A percentile compares a stretch with the other conserved stretches of the same genome.
Evolutionary conservation across 2,113 vertebrate species (phyloP).

Genomic region (Chaenogobius annularis): DNA sequence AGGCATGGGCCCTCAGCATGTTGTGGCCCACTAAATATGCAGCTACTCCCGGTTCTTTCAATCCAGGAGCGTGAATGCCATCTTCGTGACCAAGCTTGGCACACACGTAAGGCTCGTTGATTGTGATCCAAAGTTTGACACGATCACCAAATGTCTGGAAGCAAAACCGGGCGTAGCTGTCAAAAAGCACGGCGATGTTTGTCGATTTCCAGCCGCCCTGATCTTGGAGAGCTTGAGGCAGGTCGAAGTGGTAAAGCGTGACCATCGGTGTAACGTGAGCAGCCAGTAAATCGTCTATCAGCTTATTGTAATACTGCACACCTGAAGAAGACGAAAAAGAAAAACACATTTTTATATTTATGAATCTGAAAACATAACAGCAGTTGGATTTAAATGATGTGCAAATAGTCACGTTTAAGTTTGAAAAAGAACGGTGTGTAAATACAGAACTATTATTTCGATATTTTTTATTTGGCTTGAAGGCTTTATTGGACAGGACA

Average conservation of each 20-base stretch:
- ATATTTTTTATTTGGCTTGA: no score
- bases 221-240: conserved; percentile 81
- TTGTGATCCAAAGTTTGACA: conserved; percentile 83
- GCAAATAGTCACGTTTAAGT: no score
- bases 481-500: no score
- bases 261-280: conserved; percentile 75
- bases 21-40: conserved; percentile 78
- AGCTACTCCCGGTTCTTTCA: conserved; percentile 68
- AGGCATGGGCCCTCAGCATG: conserved; percentile 78
- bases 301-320: conserved; percentile 81
- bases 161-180: conserved; percentile 79
- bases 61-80: conserved; percentile 66
- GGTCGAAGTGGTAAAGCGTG: conserved; percentile 80
- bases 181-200: conserved; percentile 65
- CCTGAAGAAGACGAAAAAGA: conserved; percentile 53
- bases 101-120: conserved; percentile 78
- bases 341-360: not conserved
- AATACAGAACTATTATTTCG: no score
- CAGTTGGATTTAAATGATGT: no score
- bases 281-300: conserved; percentile 78
- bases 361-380: no score
- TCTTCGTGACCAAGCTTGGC: conserved; percentile 71
- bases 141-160: conserved; percentile 81
- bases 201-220: conserved; percentile 75
- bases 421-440: no score